Base-by-base conservation (phyloP, 2,797 vertebrate genomes). In the Malacoctenus gilli region DNA sequence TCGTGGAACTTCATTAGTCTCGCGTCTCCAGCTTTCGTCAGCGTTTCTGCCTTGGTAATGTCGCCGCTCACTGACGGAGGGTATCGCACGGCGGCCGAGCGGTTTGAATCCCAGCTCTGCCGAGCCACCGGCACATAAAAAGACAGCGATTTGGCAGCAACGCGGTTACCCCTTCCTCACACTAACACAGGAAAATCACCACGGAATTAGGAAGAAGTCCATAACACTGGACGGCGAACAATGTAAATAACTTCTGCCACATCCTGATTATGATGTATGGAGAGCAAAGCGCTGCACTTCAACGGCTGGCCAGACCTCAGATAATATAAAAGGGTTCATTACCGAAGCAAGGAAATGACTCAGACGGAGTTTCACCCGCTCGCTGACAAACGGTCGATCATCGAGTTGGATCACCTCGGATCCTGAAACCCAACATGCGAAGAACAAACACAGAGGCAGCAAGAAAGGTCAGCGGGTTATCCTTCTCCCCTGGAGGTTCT, bases 211-310 rank as follows among this genome's bases (percentile, higher is more conserved):
- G 68, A 83, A 59, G 37, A 15, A 79, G 50, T 25, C 61, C 50
- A 55, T 76, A 28, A 75, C 59, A 68, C 53, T 74, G 75, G 73
- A 74, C 77, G 46, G 58, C 38, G 65, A 82, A 69, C 68, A 83
- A 79, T 83, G 75, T 71, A 84, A 89, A 86, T 79, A 85, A 76
- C 54, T 43, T 60, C 63, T 73, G 74, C 72, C 76, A 81, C 72
- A 61, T 84, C 76, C 78, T 86, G 85, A 90, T 89, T 84, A 80
- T 88, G 87, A 88, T 83, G 49, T 72, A 84, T 86, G 73, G 61
- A 51, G 49, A 68, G 25, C 64, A 71, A 79, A 77, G 75, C 35
- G 52, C 42, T 68, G 61, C 31, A 61, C 58, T 82, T 57, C 55
- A 75, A 72, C 61, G 15, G 37, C 19, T 77, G 77, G 82, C 80